These are phyloP conservation scores for Campoplex nolae DNA, from an alignment of 2,888 invertebrate genomes.

Conservation along the genomic window DNA sequence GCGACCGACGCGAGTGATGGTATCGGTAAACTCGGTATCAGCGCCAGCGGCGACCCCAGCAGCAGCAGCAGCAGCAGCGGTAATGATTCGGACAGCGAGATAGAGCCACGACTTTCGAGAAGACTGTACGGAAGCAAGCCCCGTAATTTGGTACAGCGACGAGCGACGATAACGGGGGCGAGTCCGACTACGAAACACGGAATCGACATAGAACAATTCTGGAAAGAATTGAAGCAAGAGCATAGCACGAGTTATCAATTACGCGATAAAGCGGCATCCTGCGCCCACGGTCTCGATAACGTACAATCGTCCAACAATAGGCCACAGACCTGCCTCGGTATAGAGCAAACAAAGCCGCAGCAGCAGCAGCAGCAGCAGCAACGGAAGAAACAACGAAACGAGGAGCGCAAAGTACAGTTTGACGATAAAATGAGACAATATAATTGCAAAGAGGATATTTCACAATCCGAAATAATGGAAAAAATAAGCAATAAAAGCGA, in stretches of 20 bases:
- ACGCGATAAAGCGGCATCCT: conserved; percentile 92
- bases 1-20: conserved; percentile 70
- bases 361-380: conserved; percentile 66
- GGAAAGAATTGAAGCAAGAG: conserved; percentile 89
- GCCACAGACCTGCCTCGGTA: conserved; percentile 89
- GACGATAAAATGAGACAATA: conserved; percentile 75
- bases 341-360: conserved; percentile 80
- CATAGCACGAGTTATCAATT: conserved; percentile 87
- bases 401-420: conserved; percentile 77
- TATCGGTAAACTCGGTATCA: conserved; percentile 84
- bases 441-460: conserved; percentile 30
- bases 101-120: conserved; percentile 86
- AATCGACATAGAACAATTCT: conserved; percentile 90
- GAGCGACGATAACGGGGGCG: conserved; percentile 95
- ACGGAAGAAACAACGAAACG: conserved; percentile 72
- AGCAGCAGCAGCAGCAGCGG: conserved; percentile 85
- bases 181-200: conserved; percentile 89
- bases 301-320: conserved; percentile 85
- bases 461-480: conserved; percentile 40
- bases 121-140: conserved; percentile 92
- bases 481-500: conserved; percentile 57
- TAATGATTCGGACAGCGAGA: conserved; percentile 86
- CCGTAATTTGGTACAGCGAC: conserved; percentile 90
- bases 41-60: neutral
- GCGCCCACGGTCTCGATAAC: conserved; percentile 90